Evolutionary conservation across 2,888 invertebrate genomes (phyloP).

Genomic region (Agonopterix subpropinquella): DNA sequence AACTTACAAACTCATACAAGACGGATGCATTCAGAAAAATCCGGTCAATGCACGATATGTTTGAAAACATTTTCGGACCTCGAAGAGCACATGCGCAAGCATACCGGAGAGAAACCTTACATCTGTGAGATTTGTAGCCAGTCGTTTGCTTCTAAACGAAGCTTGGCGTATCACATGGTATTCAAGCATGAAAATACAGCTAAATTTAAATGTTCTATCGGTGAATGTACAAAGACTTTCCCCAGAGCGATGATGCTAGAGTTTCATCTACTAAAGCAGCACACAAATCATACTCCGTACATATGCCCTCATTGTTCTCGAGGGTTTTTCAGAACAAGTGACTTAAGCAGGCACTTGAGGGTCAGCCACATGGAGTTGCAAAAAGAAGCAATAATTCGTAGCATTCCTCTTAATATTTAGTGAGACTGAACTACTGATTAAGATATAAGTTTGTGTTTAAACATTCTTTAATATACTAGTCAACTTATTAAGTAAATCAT

Average conservation of each 20-base stretch:
- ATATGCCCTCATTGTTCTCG: slow-evolving; percentile 58
- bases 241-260: slow-evolving; percentile 61
- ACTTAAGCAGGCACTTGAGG: slow-evolving; percentile 55
- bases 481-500: too few species aligned
- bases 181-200: slow-evolving; percentile 58
- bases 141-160: slow-evolving; percentile 45
- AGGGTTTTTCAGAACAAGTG: slow-evolving; percentile 59
- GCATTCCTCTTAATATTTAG: too few species aligned
- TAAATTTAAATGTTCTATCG: slow-evolving; percentile 60
- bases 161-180: slow-evolving; percentile 54
- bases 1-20: slow-evolving; percentile 71
- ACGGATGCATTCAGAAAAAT: slow-evolving; percentile 73
- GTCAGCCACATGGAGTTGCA: slow-evolving; percentile 33
- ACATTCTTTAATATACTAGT: too few species aligned
- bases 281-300: slow-evolving; percentile 60
- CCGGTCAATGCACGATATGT: slow-evolving; percentile 71
- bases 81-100: slow-evolving; percentile 73
- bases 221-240: slow-evolving; percentile 55
- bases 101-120: slow-evolving; percentile 72
- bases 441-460: too few species aligned
- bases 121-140: slow-evolving; percentile 51
- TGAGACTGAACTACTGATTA: too few species aligned
- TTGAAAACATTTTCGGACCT: slow-evolving; percentile 72
- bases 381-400: too few species aligned
- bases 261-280: slow-evolving; percentile 62